Evolutionary conservation across 2,888 invertebrate species (phyloP).

Genomic region (Sphaerophoria rueppellii): DNA sequence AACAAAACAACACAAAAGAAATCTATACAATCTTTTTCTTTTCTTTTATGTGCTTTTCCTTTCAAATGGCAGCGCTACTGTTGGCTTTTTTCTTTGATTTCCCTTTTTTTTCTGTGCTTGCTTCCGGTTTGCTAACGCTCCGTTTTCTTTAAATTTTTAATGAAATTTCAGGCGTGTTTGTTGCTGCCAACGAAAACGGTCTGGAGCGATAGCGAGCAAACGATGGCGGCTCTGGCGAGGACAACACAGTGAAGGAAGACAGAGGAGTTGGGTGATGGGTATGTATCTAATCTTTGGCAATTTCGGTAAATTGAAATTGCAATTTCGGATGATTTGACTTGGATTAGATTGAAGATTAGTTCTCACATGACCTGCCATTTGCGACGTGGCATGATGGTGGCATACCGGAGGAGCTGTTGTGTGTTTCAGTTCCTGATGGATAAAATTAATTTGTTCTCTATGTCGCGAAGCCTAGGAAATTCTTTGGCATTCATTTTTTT

Average conservation of each 20-base stretch:
- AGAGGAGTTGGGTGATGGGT: neutral
- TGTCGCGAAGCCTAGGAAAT: constrained; percentile 4
- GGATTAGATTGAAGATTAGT: constrained; percentile 68
- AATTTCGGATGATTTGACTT: constrained; percentile 65
- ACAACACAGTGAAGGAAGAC: neutral
- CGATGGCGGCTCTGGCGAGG: neutral
- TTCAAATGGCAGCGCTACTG: constrained; percentile 27
- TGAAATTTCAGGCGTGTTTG: constrained; percentile 53
- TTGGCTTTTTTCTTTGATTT: constrained; percentile 29
- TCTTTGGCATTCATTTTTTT: constrained; percentile 12
- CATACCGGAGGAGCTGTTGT: neutral
- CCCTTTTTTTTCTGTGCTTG: neutral
- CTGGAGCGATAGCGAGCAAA: no score
- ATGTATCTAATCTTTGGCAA: constrained; percentile 15
- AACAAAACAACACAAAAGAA: constrained; percentile 60
- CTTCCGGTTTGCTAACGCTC: constrained; percentile 56
- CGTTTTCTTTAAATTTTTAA: constrained; percentile 63
- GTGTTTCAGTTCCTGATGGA: constrained; percentile 17
- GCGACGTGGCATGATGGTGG: constrained; percentile 21
- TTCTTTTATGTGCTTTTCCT: neutral
- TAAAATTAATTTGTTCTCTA: constrained; percentile 31
- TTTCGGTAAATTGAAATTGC: constrained; percentile 66
- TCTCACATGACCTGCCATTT: constrained; percentile 65
- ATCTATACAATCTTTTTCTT: constrained; percentile 28
- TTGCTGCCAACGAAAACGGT: constrained; percentile 5